Base-by-base conservation (phyloP, 2,888 invertebrate species). In the Cosmopolites sordidus region DNA sequence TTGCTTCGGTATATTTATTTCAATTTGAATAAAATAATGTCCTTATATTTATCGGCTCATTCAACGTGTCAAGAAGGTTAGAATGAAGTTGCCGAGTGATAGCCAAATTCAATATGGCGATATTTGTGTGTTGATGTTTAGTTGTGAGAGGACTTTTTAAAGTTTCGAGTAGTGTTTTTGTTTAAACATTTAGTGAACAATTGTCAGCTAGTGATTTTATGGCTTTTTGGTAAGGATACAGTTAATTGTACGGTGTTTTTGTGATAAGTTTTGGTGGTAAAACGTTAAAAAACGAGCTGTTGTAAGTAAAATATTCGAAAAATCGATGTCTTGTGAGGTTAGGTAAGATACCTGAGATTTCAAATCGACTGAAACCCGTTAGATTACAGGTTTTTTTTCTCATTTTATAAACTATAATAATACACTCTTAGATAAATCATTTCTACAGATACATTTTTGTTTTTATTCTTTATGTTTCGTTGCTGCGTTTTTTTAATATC, bases 101-200 rank as follows among this genome's bases (percentile, higher is more conserved):
- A 45, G 51, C 16, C 41, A 48, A 51, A 59, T 61, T 56, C 64
- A 64, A 64, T 62, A 64, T 64, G 64, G 64, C 64, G 62, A 57
- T 56, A 63, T 62, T 59, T 61, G 58, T 59, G 58, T 60, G 57
- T 49, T 59, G 52, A 43, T 57, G 40, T 52, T 48, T 46, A 56
- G 60, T 8, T 8, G 56, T 46, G 58, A 58, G 58, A 54, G 48
- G 43, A 53, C 40, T 50, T 30, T 43, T 43, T 43, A 18, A 22
- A 44, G 3, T 33, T 30, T 49, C 41, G 14, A 18, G 40, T 48
- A 11, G 53, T 47, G 52, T 53, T 51, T 52, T 49, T 16, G 48
- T 48, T 39, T 47, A 47, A 27, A 40, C 5, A 40, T 16, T 40
- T 8, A 40, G 15, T 40, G 22, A 22, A 22, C 22, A 22, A 22